Percentiles rank a stretch among this genome's conserved stretches.
phyloP scores from a whole-genome alignment of 2,113 vertebrate genomes.

The Coryphaenoides rupestris region DNA sequence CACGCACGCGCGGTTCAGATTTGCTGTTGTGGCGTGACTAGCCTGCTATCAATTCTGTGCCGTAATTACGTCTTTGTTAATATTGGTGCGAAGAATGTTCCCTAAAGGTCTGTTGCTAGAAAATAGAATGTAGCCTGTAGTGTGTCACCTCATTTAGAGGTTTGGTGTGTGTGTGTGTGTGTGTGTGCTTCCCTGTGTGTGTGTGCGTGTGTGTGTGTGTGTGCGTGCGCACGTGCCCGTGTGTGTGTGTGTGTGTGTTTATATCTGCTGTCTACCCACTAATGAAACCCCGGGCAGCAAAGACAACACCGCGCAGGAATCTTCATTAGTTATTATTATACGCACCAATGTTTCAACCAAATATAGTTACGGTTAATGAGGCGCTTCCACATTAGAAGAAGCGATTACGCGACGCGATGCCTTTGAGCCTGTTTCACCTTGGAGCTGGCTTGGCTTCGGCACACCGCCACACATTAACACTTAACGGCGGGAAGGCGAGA shows the following conservation, averaged over 20 bases:
- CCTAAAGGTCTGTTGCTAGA: conserved; percentile 23
- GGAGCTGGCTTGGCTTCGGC: too few species aligned
- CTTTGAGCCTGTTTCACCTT: too few species aligned
- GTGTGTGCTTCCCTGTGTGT: neutral
- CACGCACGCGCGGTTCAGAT: conserved; percentile 13
- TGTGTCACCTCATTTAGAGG: conserved; percentile 31
- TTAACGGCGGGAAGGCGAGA: too few species aligned
- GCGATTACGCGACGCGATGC: too few species aligned
- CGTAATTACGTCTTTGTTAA: conserved; percentile 50
- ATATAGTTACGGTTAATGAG: too few species aligned
- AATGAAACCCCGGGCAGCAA: conserved; percentile 9
- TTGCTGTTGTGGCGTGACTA: conserved; percentile 28
- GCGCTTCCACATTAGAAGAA: too few species aligned
- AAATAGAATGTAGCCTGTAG: conserved; percentile 10
- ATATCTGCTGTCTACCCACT: neutral
- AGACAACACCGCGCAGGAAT: too few species aligned
- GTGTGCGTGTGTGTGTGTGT: conserved; percentile 17
- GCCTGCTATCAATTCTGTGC: conserved; percentile 35
- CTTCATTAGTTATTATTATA: too few species aligned
- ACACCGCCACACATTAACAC: too few species aligned
- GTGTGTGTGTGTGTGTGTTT: conserved; percentile 23
- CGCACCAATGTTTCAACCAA: too few species aligned
- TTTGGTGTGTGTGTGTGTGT: neutral
- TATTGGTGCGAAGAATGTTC: conserved; percentile 21
- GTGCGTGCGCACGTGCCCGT: too few species aligned